Evolutionary conservation across 2,797 vertebrate species (phyloP).

Genomic region (Clamator glandarius): DNA sequence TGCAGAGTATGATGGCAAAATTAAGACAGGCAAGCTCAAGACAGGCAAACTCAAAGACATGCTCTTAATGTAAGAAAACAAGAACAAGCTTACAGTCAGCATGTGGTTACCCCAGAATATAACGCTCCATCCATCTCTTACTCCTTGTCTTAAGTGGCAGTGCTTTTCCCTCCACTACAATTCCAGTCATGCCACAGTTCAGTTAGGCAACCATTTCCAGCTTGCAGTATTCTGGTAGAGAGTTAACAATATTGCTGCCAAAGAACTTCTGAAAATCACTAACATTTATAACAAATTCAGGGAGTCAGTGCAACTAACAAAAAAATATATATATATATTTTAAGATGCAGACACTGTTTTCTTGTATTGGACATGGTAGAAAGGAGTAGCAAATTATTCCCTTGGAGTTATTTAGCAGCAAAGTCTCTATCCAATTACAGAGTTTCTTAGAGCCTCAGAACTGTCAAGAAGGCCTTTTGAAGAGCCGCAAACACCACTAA

Average conservation of each 20-base stretch:
- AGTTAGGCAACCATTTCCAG: neutral
- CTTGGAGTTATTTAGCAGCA: neutral
- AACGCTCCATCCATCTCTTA: neutral
- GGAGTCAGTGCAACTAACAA: neutral
- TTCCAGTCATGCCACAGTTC: conserved; percentile 7
- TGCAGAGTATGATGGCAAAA: neutral
- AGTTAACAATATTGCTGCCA: neutral
- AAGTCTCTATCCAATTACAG: neutral
- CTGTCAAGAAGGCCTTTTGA: neutral
- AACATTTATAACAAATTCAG: neutral
- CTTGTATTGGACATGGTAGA: neutral
- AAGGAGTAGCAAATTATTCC: neutral
- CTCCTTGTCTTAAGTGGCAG: neutral
- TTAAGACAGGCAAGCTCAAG: neutral
- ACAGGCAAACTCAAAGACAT: neutral
- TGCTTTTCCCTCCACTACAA: neutral
- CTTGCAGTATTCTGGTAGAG: neutral
- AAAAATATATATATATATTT: too few species aligned
- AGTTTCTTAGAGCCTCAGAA: neutral
- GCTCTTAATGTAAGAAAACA: neutral
- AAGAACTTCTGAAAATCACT: neutral
- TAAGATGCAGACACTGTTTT: neutral
- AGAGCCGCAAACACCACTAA: neutral
- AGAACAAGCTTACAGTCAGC: neutral
- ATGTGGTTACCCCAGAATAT: conserved; percentile 12